These are phyloP conservation scores for Urophycis tenuis DNA, from an alignment of 2,797 vertebrate genomes.

Conservation along the genomic window DNA sequence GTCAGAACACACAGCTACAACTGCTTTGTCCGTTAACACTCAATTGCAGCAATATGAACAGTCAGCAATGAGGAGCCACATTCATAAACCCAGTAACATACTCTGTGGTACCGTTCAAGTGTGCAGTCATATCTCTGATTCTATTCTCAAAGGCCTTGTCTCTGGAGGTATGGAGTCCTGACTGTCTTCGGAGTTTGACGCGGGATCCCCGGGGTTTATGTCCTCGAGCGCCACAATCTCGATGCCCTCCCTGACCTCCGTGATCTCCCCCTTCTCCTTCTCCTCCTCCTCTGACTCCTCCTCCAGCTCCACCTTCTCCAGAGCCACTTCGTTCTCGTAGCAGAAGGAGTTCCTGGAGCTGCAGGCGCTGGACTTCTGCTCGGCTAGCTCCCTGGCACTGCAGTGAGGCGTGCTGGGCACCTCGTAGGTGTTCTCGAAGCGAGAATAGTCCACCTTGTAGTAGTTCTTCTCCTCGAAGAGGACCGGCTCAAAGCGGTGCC, in stretches of 20 bases:
- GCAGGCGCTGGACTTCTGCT: conserved; percentile 82
- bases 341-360: conserved; percentile 89
- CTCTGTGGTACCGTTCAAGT: conserved; percentile 51
- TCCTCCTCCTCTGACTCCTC: conserved; percentile 63
- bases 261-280: conserved; percentile 37
- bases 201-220: conserved; percentile 75
- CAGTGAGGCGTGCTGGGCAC: conserved; percentile 91
- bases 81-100: conserved; percentile 51
- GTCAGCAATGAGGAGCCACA: conserved; percentile 51
- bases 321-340: conserved; percentile 95
- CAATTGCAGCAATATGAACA: conserved; percentile 59
- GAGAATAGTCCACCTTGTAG: conserved; percentile 95
- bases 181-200: conserved; percentile 76
- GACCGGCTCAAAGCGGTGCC: conserved; percentile 91
- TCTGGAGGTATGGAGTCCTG: conserved; percentile 82
- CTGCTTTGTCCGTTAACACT: not conserved
- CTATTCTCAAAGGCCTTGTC: conserved; percentile 80
- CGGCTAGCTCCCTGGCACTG: conserved; percentile 88
- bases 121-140: conserved; percentile 85
- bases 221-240: conserved; percentile 72
- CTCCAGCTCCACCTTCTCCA: conserved; percentile 86
- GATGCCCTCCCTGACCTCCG: conserved; percentile 46
- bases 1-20: not conserved
- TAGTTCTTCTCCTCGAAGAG: conserved; percentile 95
- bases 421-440: conserved; percentile 93